These are phyloP conservation scores for Macaria liturata DNA, from an alignment of 2,888 invertebrate species.

Conservation along the genomic window DNA sequence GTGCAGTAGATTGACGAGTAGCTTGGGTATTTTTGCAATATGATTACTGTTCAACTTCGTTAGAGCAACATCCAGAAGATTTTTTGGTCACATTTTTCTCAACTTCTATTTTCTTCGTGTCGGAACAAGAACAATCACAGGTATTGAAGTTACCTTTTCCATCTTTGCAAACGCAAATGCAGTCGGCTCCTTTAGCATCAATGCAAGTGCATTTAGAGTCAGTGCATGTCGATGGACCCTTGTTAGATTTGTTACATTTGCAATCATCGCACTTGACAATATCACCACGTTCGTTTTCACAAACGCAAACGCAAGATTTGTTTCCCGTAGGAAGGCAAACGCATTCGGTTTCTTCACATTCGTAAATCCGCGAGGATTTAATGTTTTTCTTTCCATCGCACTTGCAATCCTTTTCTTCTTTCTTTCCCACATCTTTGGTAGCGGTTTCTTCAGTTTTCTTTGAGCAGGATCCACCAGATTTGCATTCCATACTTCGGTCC, in stretches of 20 bases:
- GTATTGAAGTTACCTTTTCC: slow-evolving; percentile 22
- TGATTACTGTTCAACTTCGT: neutral
- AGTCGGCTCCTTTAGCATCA: slow-evolving; percentile 28
- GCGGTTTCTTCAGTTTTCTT: neutral
- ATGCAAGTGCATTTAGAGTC: slow-evolving; percentile 34
- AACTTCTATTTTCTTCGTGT: neutral
- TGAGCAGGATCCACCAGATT: neutral
- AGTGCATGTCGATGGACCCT: slow-evolving; percentile 21
- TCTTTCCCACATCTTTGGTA: slow-evolving; percentile 13
- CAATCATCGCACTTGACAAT: slow-evolving; percentile 42
- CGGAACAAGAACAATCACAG: slow-evolving; percentile 17
- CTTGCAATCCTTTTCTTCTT: neutral
- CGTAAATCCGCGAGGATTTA: neutral
- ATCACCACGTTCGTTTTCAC: slow-evolving; percentile 36
- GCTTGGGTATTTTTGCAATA: too few relatives aligned
- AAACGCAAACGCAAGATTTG: slow-evolving; percentile 43
- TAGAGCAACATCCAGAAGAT: neutral
- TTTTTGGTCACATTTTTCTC: neutral
- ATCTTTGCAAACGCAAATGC: slow-evolving; percentile 30
- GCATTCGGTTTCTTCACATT: slow-evolving; percentile 39
- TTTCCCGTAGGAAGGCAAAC: slow-evolving; percentile 40
- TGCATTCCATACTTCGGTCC: neutral
- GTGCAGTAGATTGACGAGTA: slow-evolving; percentile 24
- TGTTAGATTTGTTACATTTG: slow-evolving; percentile 30
- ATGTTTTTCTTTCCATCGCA: too few relatives aligned